These are phyloP conservation scores for Dipodomys ordii DNA, from an alignment of 2,113 vertebrate species.

Conservation along the genomic window DNA sequence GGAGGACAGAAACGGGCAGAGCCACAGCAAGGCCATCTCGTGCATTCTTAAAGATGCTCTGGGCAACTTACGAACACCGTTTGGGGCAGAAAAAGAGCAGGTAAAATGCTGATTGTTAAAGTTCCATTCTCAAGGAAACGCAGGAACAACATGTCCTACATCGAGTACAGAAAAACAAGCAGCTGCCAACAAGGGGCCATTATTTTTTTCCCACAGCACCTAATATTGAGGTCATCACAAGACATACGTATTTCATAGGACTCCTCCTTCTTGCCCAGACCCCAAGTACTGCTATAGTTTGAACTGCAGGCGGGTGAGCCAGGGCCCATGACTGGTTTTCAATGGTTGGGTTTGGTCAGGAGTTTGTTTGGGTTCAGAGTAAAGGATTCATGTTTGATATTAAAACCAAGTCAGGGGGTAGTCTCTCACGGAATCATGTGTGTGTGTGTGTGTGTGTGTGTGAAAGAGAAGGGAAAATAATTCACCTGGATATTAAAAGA, in stretches of 20 bases:
- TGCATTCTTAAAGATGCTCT: neutral
- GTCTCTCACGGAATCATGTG: neutral
- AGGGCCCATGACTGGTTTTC: neutral
- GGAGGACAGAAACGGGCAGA: accelerated
- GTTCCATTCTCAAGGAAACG: neutral
- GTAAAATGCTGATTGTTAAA: neutral
- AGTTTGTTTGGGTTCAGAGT: neutral
- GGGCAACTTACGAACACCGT: neutral
- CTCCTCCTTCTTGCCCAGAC: neutral
- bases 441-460: too few species aligned
- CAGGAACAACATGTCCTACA: accelerated
- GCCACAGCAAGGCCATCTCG: accelerated
- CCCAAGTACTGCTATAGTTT: neutral
- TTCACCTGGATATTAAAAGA: too few species aligned
- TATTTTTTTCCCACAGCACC: neutral
- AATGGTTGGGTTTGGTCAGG: too few species aligned
- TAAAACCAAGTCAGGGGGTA: neutral
- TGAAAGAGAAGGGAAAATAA: too few species aligned
- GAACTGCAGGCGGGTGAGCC: accelerated
- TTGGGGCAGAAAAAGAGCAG: neutral
- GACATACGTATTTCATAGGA: neutral
- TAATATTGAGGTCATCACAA: neutral
- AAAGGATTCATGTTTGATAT: neutral
- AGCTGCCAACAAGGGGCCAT: accelerated
- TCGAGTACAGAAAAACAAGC: accelerated